Evolutionary conservation across 2,113 vertebrate species (phyloP).

Genomic region (Ammodytes dubius): DNA sequence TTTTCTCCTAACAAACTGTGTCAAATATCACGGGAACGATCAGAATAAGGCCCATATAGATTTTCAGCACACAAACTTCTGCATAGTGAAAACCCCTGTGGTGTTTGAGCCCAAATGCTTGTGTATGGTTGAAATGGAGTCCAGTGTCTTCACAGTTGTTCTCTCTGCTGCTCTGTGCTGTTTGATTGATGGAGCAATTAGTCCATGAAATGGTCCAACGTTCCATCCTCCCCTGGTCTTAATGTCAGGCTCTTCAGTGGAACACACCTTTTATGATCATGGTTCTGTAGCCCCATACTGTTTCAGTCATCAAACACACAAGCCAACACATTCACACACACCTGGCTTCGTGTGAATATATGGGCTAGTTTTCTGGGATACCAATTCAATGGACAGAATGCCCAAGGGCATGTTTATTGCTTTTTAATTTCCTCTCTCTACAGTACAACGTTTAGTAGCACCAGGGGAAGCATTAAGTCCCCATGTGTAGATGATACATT

Average conservation of each 20-base stretch:
- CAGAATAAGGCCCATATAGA: too few species aligned
- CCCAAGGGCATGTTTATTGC: too few species aligned
- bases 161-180: conserved; percentile 29
- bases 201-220: conserved; percentile 35
- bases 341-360: too few species aligned
- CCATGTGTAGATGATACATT: too few species aligned
- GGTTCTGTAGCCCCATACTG: background rate
- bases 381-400: too few species aligned
- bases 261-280: background rate
- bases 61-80: background rate
- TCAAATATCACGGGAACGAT: too few species aligned
- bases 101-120: conserved; percentile 9
- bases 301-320: too few species aligned
- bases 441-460: too few species aligned
- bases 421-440: too few species aligned
- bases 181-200: conserved; percentile 53
- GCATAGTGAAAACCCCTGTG: background rate
- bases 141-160: conserved; percentile 7
- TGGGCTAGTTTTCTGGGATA: background rate
- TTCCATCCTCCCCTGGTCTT: conserved; percentile 32
- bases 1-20: too few species aligned
- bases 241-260: conserved; percentile 19
- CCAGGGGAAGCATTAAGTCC: background rate
- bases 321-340: background rate
- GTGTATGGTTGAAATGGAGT: conserved; percentile 20